Evolutionary conservation across 2,888 invertebrate species (phyloP).

Genomic region (Cremastinae sp.): DNA sequence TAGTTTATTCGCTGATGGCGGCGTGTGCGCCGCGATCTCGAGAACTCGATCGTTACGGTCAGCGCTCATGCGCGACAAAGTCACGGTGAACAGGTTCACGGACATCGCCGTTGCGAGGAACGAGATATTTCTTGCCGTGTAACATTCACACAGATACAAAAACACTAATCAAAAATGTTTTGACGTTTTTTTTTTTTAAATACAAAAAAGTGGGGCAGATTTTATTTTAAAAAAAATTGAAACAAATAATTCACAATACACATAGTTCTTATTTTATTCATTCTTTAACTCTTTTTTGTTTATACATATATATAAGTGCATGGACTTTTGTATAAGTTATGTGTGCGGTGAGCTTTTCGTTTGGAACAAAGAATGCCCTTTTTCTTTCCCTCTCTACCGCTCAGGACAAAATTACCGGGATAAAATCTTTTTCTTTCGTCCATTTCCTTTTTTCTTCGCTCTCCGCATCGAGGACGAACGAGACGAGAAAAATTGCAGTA

Average conservation of each 20-base stretch:
- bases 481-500: slow-evolving; percentile 41
- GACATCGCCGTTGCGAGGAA: slow-evolving; percentile 36
- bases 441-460: slow-evolving; percentile 42
- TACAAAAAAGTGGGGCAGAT: no score
- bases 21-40: slow-evolving; percentile 41
- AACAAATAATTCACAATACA: no score
- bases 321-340: no score
- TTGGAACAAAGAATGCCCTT: slow-evolving; percentile 62
- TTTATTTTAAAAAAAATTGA: no score
- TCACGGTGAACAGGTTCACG: slow-evolving; percentile 65
- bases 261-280: no score
- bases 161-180: no score
- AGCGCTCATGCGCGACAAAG: slow-evolving; percentile 64
- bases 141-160: no score
- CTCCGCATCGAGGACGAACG: slow-evolving; percentile 54
- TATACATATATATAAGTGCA: no score
- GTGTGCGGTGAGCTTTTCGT: slow-evolving; percentile 21
- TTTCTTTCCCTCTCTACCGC: slow-evolving; percentile 43
- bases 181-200: no score
- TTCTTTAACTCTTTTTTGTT: no score
- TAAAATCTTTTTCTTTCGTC: slow-evolving; percentile 14
- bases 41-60: slow-evolving; percentile 65
- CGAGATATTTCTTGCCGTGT: slow-evolving; percentile 52
- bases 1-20: slow-evolving; percentile 35
- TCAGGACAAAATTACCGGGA: slow-evolving; percentile 56